Evolutionary conservation across 1,140 invertebrate species (phyloP).

Genomic region (Penaeus japonicus): DNA sequence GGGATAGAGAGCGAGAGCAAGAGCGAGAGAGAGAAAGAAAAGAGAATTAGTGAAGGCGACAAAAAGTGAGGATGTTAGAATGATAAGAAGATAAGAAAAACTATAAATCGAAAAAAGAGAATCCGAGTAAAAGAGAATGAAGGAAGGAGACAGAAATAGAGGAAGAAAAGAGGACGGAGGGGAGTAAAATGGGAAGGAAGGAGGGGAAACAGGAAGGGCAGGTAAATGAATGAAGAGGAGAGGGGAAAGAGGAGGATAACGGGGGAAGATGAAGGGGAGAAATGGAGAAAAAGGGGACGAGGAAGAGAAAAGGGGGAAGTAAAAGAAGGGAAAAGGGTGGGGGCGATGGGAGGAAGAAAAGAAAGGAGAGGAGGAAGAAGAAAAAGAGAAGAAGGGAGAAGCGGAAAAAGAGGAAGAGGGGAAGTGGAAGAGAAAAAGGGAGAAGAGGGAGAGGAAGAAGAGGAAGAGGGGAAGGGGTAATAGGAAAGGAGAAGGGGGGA

Average conservation of each 20-base stretch:
- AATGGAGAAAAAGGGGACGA: not conserved
- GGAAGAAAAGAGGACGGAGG: too few species aligned
- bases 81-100: not conserved
- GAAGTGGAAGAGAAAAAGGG: not conserved
- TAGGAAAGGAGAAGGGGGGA: not conserved
- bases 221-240: too few species aligned
- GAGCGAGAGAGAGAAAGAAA: not conserved
- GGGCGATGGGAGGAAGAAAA: not conserved
- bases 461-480: not conserved
- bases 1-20: too few species aligned
- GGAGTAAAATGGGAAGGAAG: too few species aligned
- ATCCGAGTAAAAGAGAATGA: too few species aligned
- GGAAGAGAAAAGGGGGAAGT: not conserved
- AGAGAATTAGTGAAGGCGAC: not conserved
- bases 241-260: too few species aligned
- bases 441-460: not conserved
- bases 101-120: not conserved
- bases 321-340: not conserved
- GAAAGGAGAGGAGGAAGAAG: not conserved
- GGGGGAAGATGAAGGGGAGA: not conserved
- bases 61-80: not conserved
- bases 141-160: too few species aligned
- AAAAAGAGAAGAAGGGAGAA: not conserved
- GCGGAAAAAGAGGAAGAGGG: too few species aligned
- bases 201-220: too few species aligned